phyloP scores from a whole-genome alignment of 2,113 vertebrate genomes.

The Tautogolabrus adspersus region DNA sequence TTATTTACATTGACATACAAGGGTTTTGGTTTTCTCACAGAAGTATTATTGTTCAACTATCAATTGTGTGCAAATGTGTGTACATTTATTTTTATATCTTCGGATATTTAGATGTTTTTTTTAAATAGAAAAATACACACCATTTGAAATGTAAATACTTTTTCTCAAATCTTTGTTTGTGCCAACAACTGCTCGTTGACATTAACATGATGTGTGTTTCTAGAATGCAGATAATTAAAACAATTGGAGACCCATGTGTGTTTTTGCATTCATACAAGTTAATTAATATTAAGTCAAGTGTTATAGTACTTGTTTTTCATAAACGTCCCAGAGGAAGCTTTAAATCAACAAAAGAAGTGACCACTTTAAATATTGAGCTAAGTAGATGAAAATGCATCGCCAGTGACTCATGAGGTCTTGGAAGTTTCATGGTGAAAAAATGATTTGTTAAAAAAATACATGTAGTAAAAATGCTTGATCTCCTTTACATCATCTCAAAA shows the following conservation, averaged over 20 bases:
- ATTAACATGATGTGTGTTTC: neutral
- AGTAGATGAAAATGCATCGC: too few relatives aligned
- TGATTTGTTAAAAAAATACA: too few relatives aligned
- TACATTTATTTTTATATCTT: neutral
- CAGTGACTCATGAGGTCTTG: too few relatives aligned
- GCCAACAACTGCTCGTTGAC: neutral
- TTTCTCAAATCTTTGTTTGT: neutral
- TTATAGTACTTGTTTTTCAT: too few relatives aligned
- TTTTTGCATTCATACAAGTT: too few relatives aligned
- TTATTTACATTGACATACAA: neutral
- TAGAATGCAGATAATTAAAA: neutral
- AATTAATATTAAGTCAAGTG: too few relatives aligned
- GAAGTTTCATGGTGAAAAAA: too few relatives aligned
- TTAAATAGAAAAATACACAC: neutral
- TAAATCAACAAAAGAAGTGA: too few relatives aligned
- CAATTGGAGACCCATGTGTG: neutral
- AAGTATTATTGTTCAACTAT: neutral
- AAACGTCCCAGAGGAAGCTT: too few relatives aligned
- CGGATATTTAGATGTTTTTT: neutral
- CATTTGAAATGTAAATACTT: neutral
- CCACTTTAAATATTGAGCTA: too few relatives aligned
- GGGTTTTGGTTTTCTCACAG: neutral
- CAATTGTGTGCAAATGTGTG: neutral
- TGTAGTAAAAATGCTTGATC: too few relatives aligned
- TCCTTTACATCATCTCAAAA: too few relatives aligned